Conservation (phyloP, 1,140 invertebrate genomes). For the Drosophila nebulosa region DNA sequence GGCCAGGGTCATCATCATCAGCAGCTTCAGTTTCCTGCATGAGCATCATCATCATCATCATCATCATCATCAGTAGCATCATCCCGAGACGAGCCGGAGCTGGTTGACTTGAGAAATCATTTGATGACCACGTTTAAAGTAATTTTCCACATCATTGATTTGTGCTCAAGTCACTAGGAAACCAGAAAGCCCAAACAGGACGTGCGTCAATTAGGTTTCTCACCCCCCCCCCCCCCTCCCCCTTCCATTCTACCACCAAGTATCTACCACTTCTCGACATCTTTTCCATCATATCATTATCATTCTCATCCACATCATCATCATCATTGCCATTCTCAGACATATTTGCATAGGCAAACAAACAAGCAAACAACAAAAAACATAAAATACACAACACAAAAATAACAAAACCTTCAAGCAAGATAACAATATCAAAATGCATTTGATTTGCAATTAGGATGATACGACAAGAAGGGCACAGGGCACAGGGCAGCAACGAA, state of each 20-base stretch:
- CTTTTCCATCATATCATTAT: neutral
- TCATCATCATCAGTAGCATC: neutral
- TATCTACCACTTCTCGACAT: neutral
- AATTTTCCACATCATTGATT: conserved; percentile 69
- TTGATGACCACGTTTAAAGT: conserved; percentile 47
- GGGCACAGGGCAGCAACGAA: neutral
- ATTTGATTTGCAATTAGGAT: conserved; percentile 10
- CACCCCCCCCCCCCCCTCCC: no score
- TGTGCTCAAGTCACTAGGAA: conserved; percentile 35
- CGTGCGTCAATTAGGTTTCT: conserved; percentile 58
- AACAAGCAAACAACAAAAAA: neutral
- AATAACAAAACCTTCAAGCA: conserved; percentile 2
- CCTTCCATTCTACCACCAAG: neutral
- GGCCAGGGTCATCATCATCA: neutral
- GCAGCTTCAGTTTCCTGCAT: neutral
- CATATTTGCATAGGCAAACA: neutral
- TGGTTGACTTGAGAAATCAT: conserved; percentile 5
- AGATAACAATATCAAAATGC: conserved; percentile 6
- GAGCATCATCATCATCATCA: neutral
- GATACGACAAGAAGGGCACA: neutral
- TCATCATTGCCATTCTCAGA: neutral
- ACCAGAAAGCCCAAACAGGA: conserved; percentile 19
- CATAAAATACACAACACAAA: conserved; percentile 4
- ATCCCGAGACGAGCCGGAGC: neutral
- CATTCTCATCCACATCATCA: neutral